Conservation (phyloP, 2,113 vertebrate genomes). For the Ochotona curzoniae region DNA sequence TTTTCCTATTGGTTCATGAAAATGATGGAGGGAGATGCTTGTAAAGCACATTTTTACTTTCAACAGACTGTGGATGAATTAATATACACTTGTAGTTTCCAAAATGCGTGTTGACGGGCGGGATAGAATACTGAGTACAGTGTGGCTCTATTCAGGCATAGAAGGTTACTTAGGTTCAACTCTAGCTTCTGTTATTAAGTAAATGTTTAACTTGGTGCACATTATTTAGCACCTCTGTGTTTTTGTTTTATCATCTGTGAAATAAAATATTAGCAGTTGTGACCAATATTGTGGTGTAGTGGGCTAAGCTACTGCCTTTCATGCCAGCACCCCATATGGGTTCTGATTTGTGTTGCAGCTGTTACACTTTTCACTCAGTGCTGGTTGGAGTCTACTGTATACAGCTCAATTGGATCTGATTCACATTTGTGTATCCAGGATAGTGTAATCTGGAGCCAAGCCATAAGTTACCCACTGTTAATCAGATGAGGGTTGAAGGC, state of each 20-base stretch:
- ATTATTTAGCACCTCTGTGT: not conserved
- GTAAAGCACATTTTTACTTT: not conserved
- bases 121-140: not conserved
- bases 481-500: not conserved
- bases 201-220: not conserved
- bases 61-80: not conserved
- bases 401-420: not conserved
- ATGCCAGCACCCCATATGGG: too few relatives aligned
- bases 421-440: not conserved
- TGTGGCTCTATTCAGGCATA: not conserved
- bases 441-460: not conserved
- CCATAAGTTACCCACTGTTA: not conserved
- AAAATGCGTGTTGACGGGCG: not conserved
- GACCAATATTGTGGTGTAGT: too few relatives aligned
- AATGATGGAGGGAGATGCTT: not conserved
- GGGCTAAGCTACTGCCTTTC: too few relatives aligned
- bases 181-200: not conserved
- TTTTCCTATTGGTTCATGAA: not conserved
- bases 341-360: too few relatives aligned
- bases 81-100: not conserved
- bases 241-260: not conserved
- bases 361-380: too few relatives aligned
- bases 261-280: not conserved
- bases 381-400: too few relatives aligned
- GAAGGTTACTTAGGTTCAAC: not conserved